These are phyloP conservation scores for Pygmarrhopalites habei DNA, from an alignment of 1,140 invertebrate species.

Conservation along the genomic window DNA sequence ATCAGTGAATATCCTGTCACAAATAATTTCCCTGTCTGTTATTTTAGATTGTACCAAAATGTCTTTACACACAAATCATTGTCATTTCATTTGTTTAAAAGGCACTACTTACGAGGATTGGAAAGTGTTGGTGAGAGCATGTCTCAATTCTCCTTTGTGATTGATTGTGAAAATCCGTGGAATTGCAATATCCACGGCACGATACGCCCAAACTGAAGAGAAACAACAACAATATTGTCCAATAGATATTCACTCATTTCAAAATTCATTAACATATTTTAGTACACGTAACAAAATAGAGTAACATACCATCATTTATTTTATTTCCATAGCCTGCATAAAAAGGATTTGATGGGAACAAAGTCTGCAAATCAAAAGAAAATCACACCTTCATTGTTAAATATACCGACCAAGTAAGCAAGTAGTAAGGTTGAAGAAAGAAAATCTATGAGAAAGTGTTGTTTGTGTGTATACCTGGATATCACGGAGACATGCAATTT, in stretches of 20 bases:
- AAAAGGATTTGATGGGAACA: slow-evolving; percentile 91
- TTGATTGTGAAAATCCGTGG: slow-evolving; percentile 98
- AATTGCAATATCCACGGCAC: slow-evolving; percentile 91
- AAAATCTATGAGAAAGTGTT: not conserved
- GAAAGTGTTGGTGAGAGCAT: slow-evolving; percentile 92
- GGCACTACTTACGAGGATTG: slow-evolving; percentile 94
- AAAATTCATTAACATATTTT: no score
- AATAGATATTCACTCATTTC: no score
- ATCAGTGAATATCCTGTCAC: no score
- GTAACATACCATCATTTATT: slow-evolving; percentile 95
- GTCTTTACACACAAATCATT: no score
- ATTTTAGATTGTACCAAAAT: no score
- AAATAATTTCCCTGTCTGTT: no score
- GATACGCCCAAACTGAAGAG: slow-evolving; percentile 96
- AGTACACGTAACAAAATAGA: no score
- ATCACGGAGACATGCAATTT: slow-evolving; percentile 94
- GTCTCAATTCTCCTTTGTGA: slow-evolving; percentile 89
- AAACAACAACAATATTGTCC: no score
- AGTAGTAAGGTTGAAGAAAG: no score
- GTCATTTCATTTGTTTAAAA: no score
- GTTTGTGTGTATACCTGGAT: slow-evolving; percentile 57
- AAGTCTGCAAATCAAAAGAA: slow-evolving; percentile 42
- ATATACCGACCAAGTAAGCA: no score
- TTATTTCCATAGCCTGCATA: slow-evolving; percentile 98
- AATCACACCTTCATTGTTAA: no score